A percentile compares a stretch with the other conserved stretches of the same genome.
phyloP scores from a whole-genome alignment of 2,113 vertebrate species.

The Empidonax alnorum region DNA sequence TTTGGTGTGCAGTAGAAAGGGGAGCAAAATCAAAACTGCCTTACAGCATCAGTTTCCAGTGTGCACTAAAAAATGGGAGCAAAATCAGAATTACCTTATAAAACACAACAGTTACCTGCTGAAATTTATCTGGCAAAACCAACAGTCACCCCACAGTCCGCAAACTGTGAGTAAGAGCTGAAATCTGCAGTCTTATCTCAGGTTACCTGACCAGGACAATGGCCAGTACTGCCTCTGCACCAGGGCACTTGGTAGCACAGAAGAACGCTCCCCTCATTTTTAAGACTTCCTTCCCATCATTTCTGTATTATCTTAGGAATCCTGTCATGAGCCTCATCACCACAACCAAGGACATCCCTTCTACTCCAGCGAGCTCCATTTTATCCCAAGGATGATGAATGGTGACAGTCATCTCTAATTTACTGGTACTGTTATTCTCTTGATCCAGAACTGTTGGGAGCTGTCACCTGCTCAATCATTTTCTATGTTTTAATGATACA shows the following conservation, averaged over 20 bases:
- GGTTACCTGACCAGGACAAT: background rate
- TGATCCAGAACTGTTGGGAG: background rate
- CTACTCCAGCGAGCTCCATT: background rate
- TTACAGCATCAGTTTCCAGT: background rate
- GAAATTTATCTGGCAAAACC: background rate
- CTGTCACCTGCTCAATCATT: background rate
- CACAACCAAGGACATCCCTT: background rate
- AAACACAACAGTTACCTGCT: background rate
- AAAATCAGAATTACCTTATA: background rate
- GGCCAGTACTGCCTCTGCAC: rapidly evolving
- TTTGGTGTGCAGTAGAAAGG: background rate
- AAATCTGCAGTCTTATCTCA: background rate
- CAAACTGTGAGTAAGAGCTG: background rate
- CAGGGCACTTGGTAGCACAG: rapidly evolving
- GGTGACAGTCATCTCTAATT: background rate
- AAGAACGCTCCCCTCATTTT: background rate
- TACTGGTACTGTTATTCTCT: background rate
- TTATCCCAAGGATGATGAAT: background rate
- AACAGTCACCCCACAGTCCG: background rate
- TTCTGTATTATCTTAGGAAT: background rate
- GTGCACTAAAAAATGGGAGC: background rate
- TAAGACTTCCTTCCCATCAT: background rate
- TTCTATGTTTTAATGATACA: background rate
- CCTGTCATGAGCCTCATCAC: background rate
- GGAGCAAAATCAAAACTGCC: background rate